A percentile compares a stretch with the other conserved stretches of the same genome.
Conservation (phyloP, 2,797 vertebrate genomes). For the Aselliscus stoliczkanus region DNA sequence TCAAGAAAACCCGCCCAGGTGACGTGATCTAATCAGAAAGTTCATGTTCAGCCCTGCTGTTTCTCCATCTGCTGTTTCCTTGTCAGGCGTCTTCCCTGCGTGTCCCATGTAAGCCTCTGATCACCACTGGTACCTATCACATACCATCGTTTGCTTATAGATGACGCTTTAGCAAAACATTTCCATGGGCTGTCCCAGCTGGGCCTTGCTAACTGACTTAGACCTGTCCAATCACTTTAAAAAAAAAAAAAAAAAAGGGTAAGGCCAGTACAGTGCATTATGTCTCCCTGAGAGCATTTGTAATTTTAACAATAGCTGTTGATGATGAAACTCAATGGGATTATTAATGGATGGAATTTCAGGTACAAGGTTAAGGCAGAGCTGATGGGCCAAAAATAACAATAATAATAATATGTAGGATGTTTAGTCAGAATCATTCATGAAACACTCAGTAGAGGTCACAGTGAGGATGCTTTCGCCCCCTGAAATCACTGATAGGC, state of each 20-base stretch:
- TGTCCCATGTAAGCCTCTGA: fast-evolving
- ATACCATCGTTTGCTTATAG: fast-evolving
- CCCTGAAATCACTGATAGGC: fast-evolving
- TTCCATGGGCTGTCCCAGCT: fast-evolving
- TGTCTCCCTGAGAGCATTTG: background rate
- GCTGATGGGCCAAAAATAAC: background rate
- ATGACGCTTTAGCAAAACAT: background rate
- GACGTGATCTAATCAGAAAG: background rate
- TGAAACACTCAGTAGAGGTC: background rate
- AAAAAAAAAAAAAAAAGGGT: fast-evolving
- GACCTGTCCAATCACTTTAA: background rate
- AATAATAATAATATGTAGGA: background rate
- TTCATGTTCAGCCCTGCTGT: fast-evolving
- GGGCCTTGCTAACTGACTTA: background rate
- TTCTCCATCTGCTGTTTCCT: fast-evolving
- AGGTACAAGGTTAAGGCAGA: background rate
- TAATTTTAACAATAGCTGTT: background rate
- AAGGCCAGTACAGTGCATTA: fast-evolving
- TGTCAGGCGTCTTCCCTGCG: fast-evolving
- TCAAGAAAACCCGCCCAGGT: background rate
- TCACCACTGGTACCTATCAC: fast-evolving
- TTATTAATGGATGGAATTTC: background rate
- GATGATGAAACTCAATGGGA: background rate
- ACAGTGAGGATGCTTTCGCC: fast-evolving
- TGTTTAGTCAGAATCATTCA: background rate